These are phyloP conservation scores for Zaprionus lineosus DNA, from an alignment of 2,888 invertebrate genomes.

Conservation along the genomic window DNA sequence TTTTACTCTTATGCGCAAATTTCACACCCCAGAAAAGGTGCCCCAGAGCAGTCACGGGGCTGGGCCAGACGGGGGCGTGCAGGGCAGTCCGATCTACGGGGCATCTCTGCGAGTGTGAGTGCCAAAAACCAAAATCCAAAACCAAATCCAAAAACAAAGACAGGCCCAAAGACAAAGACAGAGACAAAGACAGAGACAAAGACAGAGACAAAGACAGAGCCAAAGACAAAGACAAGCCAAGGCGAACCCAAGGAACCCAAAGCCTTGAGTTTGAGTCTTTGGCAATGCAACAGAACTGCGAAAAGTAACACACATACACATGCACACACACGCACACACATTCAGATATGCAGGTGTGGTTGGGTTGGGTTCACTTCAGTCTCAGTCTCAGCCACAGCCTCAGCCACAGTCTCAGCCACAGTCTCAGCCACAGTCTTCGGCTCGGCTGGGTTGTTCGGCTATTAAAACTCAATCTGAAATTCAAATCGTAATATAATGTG, in stretches of 20 bases:
- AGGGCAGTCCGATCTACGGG: slow-evolving; percentile 21
- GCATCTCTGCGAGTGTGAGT: neutral
- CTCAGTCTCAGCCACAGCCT: too few species aligned
- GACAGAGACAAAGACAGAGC: slow-evolving; percentile 15
- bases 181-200: slow-evolving; percentile 19
- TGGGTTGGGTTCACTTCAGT: too few species aligned
- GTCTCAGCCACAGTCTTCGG: too few species aligned
- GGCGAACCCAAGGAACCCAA: too few species aligned
- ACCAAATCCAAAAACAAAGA: slow-evolving; percentile 23
- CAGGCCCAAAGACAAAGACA: slow-evolving; percentile 6
- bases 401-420: too few species aligned
- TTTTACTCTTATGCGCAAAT: slow-evolving; percentile 61
- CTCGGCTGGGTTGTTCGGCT: slow-evolving; percentile 46
- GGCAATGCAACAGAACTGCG: slow-evolving; percentile 41
- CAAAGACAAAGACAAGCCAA: too few species aligned
- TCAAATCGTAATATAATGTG: slow-evolving; percentile 74
- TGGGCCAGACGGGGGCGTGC: neutral
- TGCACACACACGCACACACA: neutral
- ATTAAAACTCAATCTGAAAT: slow-evolving; percentile 79
- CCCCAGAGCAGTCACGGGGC: slow-evolving; percentile 16
- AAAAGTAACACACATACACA: slow-evolving; percentile 57
- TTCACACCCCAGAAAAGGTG: slow-evolving; percentile 63
- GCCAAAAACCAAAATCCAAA: slow-evolving; percentile 15
- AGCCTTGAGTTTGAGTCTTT: too few species aligned
- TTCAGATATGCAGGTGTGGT: slow-evolving; percentile 47